phyloP scores from a whole-genome alignment of 2,888 invertebrate genomes.

The Phengaris arion region DNA sequence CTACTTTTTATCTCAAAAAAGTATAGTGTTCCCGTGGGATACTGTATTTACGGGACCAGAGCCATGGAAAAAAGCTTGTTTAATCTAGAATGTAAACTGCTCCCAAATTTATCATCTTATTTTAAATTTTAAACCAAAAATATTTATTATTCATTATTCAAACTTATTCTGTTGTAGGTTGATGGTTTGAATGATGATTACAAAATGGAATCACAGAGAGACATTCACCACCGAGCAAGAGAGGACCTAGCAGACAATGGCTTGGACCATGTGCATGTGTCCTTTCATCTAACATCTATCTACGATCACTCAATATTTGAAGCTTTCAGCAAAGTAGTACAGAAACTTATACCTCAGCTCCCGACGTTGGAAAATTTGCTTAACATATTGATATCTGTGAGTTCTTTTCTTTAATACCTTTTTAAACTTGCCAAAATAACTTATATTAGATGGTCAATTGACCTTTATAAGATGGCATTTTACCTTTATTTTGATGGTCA shows the following conservation, averaged over 20 bases:
- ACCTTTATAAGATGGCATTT: no score
- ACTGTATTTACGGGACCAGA: no score
- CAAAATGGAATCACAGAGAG: conserved; percentile 99
- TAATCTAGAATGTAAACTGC: no score
- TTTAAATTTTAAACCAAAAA: neutral
- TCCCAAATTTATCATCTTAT: no score
- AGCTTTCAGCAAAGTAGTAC: conserved; percentile 99
- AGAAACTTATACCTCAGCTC: conserved; percentile 98
- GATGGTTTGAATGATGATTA: conserved; percentile 99
- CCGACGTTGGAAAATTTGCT: conserved; percentile 98
- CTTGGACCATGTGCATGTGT: conserved; percentile 91
- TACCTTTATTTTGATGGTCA: no score
- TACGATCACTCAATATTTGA: conserved; percentile 99
- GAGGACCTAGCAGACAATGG: conserved; percentile 96
- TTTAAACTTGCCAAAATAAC: no score
- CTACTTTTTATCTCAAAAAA: no score
- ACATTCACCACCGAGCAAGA: conserved; percentile 97
- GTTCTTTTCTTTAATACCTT: conserved; percentile 46
- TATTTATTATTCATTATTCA: conserved; percentile 21
- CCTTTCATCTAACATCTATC: conserved; percentile 98
- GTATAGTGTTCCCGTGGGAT: no score
- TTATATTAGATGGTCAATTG: no score
- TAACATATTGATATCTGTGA: conserved; percentile 97
- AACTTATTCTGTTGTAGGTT: conserved; percentile 74
- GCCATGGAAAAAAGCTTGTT: no score